phyloP scores from a whole-genome alignment of 2,797 vertebrate species.

The Pseudochaenichthys georgianus region DNA sequence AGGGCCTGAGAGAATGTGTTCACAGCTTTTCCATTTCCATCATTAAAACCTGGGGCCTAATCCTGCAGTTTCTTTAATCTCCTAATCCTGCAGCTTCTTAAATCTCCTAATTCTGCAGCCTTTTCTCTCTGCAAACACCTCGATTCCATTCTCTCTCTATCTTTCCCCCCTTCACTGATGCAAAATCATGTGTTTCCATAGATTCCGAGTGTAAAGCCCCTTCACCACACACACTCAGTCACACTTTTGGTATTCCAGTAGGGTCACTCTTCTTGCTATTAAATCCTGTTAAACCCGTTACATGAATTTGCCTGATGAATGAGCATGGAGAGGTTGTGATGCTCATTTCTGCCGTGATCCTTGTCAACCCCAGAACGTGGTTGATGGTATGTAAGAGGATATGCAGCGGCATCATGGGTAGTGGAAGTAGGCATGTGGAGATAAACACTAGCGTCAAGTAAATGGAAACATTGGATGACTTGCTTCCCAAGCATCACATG shows the following conservation, averaged over 20 bases:
- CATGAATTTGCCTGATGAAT: conserved; percentile 25
- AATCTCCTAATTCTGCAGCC: conserved; percentile 83
- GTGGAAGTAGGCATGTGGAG: conserved; percentile 42
- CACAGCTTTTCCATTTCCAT: conserved; percentile 82
- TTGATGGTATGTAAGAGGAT: conserved; percentile 67
- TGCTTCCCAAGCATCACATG: conserved; percentile 59
- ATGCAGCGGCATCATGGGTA: conserved; percentile 37
- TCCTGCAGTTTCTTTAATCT: conserved; percentile 85
- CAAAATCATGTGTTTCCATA: conserved; percentile 59
- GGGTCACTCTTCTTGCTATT: conserved; percentile 54
- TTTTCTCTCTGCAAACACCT: conserved; percentile 59
- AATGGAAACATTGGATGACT: conserved; percentile 66
- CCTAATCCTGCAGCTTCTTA: conserved; percentile 81
- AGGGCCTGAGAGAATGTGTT: conserved; percentile 68
- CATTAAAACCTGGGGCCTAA: conserved; percentile 85
- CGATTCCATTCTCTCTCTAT: conserved; percentile 42
- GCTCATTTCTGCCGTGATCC: conserved; percentile 32
- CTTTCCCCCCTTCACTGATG: conserved; percentile 38
- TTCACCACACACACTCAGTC: conserved; percentile 12
- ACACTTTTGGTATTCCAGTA: conserved; percentile 36
- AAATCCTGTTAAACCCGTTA: conserved; percentile 59
- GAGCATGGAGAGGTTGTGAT: conserved; percentile 20
- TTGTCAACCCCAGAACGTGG: conserved; percentile 35
- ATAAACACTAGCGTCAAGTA: conserved; percentile 42
- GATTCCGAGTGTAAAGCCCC: conserved; percentile 24